A percentile compares a stretch with the other conserved stretches of the same genome.
Conservation (phyloP, 2,888 invertebrate species). For the Vandiemenella viatica region DNA sequence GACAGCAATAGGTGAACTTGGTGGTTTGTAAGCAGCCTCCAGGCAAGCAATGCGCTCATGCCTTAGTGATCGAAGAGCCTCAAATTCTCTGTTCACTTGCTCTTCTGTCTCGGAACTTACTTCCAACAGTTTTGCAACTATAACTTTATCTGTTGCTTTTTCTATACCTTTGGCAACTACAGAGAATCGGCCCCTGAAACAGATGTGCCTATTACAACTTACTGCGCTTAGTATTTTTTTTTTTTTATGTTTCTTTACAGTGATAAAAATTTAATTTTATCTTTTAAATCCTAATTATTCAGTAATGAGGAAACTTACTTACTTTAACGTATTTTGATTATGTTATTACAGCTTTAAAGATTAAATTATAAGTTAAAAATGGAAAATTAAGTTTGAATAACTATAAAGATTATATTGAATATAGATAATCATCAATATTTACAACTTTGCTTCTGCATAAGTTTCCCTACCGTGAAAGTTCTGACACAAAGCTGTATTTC, state of each 20-base stretch:
- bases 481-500: conserved; percentile 72
- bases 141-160: conserved; percentile 53
- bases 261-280: no score
- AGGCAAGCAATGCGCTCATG: conserved; percentile 78
- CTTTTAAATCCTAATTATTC: no score
- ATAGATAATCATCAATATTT: no score
- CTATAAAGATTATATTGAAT: no score
- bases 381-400: no score
- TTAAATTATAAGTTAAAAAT: no score
- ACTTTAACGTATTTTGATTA: no score
- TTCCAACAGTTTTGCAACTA: conserved; percentile 73
- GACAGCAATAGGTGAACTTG: conserved; percentile 50
- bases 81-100: conserved; percentile 63
- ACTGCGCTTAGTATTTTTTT: neutral
- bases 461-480: conserved; percentile 49
- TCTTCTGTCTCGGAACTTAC: conserved; percentile 46
- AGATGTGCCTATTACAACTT: neutral
- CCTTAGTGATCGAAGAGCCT: conserved; percentile 60
- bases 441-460: no score
- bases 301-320: no score
- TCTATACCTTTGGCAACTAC: conserved; percentile 71
- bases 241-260: no score
- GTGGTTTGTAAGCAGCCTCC: conserved; percentile 53
- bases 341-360: no score
- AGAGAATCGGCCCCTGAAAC: conserved; percentile 64